A percentile compares a stretch with the other conserved stretches of the same genome.
phyloP scores from a whole-genome alignment of 2,797 vertebrate genomes.

The Lithobates sylvaticus region DNA sequence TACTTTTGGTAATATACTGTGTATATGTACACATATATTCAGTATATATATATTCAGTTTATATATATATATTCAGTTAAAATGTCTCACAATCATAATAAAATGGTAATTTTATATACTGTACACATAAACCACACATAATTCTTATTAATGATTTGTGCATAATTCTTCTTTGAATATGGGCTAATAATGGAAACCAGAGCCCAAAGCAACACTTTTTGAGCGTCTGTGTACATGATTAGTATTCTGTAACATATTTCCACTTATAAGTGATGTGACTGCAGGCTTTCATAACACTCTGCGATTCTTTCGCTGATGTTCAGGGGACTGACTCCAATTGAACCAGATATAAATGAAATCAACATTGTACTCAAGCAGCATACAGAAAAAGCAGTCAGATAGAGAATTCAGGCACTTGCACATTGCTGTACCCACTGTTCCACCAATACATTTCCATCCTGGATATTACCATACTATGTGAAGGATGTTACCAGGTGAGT shows the following conservation, averaged over 20 bases:
- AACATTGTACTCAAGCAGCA: conserved; percentile 60
- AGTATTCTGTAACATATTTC: conserved; percentile 71
- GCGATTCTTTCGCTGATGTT: conserved; percentile 67
- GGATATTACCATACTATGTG: neutral
- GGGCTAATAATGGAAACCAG: neutral
- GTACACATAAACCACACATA: neutral
- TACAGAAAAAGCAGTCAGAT: conserved; percentile 67
- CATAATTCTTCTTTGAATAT: neutral
- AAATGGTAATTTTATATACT: neutral
- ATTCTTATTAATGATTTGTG: neutral
- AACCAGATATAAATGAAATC: conserved; percentile 64
- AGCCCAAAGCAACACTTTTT: neutral
- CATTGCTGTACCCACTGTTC: neutral
- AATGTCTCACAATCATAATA: neutral
- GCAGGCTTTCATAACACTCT: conserved; percentile 66
- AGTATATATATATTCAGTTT: too few relatives aligned
- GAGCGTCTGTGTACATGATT: conserved; percentile 57
- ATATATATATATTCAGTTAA: neutral
- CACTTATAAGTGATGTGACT: conserved; percentile 69
- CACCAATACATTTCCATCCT: conserved; percentile 14
- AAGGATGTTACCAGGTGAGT: conserved; percentile 74
- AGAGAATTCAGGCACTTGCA: neutral
- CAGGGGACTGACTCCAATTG: conserved; percentile 67
- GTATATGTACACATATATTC: too few relatives aligned
- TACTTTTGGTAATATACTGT: too few relatives aligned